Percentiles rank a stretch among this genome's conserved stretches.
phyloP scores from a whole-genome alignment of 2,113 vertebrate species.

The Syngnathus floridae region DNA sequence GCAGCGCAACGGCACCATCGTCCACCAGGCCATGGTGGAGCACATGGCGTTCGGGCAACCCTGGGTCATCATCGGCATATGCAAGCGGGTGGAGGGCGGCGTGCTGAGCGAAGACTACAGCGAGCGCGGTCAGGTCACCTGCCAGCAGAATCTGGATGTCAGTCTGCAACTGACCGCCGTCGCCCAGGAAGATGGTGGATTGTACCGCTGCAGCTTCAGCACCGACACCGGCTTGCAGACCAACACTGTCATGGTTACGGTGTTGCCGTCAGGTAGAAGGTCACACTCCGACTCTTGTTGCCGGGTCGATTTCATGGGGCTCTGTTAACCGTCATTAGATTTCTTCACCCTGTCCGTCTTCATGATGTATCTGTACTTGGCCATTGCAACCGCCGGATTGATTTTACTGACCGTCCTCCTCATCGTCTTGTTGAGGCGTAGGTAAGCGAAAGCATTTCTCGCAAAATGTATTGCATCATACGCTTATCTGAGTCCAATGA shows the following conservation, averaged over 20 bases:
- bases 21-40: constrained; percentile 65
- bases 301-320: not conserved
- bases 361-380: constrained; percentile 63
- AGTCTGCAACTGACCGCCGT: constrained; percentile 51
- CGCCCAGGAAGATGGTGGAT: constrained; percentile 56
- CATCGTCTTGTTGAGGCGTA: constrained; percentile 45
- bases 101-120: constrained; percentile 60
- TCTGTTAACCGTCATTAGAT: constrained; percentile 25
- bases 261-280: constrained; percentile 54
- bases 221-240: constrained; percentile 44
- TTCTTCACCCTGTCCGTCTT: constrained; percentile 39
- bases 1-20: constrained; percentile 13
- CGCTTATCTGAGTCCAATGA: not conserved
- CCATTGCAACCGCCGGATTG: constrained; percentile 44
- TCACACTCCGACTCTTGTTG: not conserved
- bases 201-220: constrained; percentile 63
- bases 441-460: constrained; percentile 34
- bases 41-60: constrained; percentile 41
- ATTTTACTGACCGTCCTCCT: constrained; percentile 48
- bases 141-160: constrained; percentile 42
- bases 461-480: not conserved
- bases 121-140: constrained; percentile 44
- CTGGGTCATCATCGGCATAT: constrained; percentile 56
- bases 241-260: constrained; percentile 53
- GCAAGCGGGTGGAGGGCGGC: constrained; percentile 43